phyloP scores from a whole-genome alignment of 2,797 vertebrate species.

The Leucoraja ocellata region DNA sequence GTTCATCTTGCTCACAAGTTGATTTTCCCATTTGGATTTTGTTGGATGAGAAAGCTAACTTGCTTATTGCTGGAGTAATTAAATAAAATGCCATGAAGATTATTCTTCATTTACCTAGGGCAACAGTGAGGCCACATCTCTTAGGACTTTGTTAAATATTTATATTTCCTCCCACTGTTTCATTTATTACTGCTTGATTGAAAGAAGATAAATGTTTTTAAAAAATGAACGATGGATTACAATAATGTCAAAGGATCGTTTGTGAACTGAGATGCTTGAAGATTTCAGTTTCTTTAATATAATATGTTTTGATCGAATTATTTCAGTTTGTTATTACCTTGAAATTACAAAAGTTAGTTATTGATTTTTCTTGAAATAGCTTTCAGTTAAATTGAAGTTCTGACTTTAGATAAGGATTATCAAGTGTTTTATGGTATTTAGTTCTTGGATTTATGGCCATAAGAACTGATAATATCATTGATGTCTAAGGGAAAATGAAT shows the following conservation, averaged over 20 bases:
- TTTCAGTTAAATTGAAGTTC: conserved; percentile 11
- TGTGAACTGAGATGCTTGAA: not conserved
- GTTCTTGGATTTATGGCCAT: not conserved
- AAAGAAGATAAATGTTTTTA: not conserved
- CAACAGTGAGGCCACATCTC: too few relatives aligned
- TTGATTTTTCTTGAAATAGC: conserved; percentile 22
- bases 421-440: conserved; percentile 17
- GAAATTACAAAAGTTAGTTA: not conserved
- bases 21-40: too few relatives aligned
- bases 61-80: too few relatives aligned
- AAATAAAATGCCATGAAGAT: too few relatives aligned
- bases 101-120: too few relatives aligned
- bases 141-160: too few relatives aligned
- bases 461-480: conserved; percentile 9
- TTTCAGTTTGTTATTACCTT: conserved; percentile 11
- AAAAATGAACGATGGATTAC: too few relatives aligned
- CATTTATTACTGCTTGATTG: not conserved
- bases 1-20: too few relatives aligned
- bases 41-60: too few relatives aligned
- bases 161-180: not conserved
- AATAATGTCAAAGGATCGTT: not conserved
- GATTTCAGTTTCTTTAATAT: not conserved
- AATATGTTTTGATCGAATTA: not conserved
- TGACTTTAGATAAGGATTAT: not conserved
- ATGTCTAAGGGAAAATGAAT: conserved; percentile 3